A percentile compares a stretch with the other conserved stretches of the same genome.
These are phyloP conservation scores for Setipinna tenuifilis DNA, from an alignment of 2,797 vertebrate genomes.

Conservation along the genomic window DNA sequence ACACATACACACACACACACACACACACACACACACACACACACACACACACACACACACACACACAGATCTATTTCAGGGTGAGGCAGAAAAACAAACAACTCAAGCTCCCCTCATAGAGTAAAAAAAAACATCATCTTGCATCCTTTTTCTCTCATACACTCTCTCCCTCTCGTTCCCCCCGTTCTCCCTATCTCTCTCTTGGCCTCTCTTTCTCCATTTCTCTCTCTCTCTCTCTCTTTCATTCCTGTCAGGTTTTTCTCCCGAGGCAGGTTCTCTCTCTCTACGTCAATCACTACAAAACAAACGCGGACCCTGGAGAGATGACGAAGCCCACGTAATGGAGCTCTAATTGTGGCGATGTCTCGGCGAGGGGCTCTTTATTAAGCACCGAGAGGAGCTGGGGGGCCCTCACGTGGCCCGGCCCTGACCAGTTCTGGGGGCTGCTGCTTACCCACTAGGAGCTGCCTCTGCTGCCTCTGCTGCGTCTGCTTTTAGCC, in stretches of 20 bases:
- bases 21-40: neutral
- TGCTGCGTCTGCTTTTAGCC: neutral
- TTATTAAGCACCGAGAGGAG: neutral
- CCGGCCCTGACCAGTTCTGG: neutral
- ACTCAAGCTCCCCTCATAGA: neutral
- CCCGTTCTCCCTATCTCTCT: neutral
- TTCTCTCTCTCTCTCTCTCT: neutral
- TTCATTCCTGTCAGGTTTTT: neutral
- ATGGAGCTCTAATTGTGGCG: neutral
- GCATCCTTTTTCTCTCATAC: neutral
- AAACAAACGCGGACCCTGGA: neutral
- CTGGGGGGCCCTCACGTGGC: neutral
- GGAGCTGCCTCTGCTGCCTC: no score
- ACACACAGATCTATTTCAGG: neutral
- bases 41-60: slow-evolving; percentile 22
- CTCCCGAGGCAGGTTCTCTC: neutral
- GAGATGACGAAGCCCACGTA: neutral
- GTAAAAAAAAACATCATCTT: neutral
- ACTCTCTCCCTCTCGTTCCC: neutral
- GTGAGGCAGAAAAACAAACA: neutral
- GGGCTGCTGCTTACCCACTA: no score
- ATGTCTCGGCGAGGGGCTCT: neutral
- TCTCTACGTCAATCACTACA: neutral
- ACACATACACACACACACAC: neutral
- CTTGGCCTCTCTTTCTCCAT: neutral